Evolutionary conservation across 2,797 vertebrate species (phyloP).

Genomic region (Lepidocolaptes lacrymiger): DNA sequence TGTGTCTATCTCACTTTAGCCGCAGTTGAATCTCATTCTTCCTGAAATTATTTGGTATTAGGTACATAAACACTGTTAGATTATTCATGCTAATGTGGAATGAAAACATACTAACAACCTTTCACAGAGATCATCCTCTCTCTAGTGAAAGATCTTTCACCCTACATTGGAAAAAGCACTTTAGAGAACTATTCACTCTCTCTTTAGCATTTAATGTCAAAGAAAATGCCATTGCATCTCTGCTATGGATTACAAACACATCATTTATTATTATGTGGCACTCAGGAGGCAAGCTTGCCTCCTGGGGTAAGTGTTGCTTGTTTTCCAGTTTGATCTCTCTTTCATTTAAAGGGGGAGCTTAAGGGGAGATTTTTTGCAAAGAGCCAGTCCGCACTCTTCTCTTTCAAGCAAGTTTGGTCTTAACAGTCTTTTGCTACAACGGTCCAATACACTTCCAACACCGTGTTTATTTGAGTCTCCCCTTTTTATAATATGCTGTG

Average conservation of each 20-base stretch:
- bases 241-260: constrained; percentile 57
- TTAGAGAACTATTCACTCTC: constrained; percentile 8
- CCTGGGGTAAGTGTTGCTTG: not conserved
- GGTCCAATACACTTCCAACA: not conserved
- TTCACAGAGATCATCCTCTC: constrained; percentile 6
- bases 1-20: not conserved
- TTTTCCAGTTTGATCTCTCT: constrained; percentile 28
- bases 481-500: not conserved
- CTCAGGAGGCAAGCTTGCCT: constrained; percentile 24
- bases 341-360: not conserved
- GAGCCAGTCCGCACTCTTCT: not conserved
- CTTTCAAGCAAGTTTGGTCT: not conserved
- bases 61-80: not conserved
- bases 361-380: not conserved
- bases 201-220: constrained; percentile 29
- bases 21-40: not conserved
- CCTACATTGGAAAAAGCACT: not conserved
- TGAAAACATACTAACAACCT: not conserved
- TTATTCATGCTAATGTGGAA: constrained; percentile 9
- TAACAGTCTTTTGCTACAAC: not conserved
- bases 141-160: constrained; percentile 15
- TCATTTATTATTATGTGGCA: constrained; percentile 37
- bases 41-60: not conserved
- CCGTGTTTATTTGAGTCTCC: not conserved
- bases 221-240: constrained; percentile 45